These are phyloP conservation scores for Anomalospiza imberbis DNA, from an alignment of 2,797 vertebrate genomes.

Conservation along the genomic window DNA sequence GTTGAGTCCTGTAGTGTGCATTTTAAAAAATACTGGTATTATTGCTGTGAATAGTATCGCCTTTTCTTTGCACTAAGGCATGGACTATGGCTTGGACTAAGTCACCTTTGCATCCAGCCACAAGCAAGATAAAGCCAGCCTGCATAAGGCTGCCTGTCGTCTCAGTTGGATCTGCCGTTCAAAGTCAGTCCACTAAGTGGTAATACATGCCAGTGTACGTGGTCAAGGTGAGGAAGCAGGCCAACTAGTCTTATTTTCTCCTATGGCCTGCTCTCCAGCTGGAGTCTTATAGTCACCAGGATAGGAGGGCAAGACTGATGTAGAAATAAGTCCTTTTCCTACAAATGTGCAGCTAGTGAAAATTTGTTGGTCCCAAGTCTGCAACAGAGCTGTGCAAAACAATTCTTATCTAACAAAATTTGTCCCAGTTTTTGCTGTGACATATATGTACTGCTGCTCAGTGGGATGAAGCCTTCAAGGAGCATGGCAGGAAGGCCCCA, in stretches of 20 bases:
- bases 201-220: background rate
- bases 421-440: background rate
- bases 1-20: background rate
- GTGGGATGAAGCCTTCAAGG: background rate
- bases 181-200: background rate
- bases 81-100: background rate
- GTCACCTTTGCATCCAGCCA: background rate
- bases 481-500: background rate
- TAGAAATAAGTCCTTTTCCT: background rate
- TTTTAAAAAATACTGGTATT: background rate
- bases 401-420: background rate
- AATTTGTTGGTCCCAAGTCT: background rate
- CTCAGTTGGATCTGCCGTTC: background rate
- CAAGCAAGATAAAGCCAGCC: background rate
- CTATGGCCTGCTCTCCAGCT: background rate
- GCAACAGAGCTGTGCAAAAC: background rate
- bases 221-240: background rate
- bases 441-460: background rate
- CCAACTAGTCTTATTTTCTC: background rate
- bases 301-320: background rate
- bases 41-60: background rate
- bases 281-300: background rate
- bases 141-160: fast-evolving
- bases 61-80: background rate
- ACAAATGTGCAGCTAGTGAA: background rate